Evolutionary conservation across 2,888 invertebrate genomes (phyloP), one percentile per base, ranked within the genome.

Genomic region (Mesorhabditis belari): DNA sequence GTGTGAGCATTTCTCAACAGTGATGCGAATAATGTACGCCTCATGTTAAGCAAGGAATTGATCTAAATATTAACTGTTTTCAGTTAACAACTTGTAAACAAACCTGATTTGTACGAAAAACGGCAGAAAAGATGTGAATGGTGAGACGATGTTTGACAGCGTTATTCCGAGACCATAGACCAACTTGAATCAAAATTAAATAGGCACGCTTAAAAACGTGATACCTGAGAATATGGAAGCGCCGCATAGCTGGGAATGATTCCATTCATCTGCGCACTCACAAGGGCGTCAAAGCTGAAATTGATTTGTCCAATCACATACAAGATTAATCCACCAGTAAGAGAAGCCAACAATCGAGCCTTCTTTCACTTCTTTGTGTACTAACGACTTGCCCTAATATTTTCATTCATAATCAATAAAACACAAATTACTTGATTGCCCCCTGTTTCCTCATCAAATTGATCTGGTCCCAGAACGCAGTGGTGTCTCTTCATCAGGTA

Each of bases 211-310:
- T n/a, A n/a, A n/a, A n/a, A n/a, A n/a, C n/a, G n/a, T n/a, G n/a
- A 17, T 58, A 84, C 83, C 80, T 86, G 85, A 19, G 91, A 90
- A 83, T 91, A 91, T 9, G 91, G 90, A 77, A 90, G 85, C 77
- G 88, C 88, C 57, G 90, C 89, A 82, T 87, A 91, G 53, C 89
- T 88, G 24, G 90, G 89, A 69, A 91, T 85, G 73, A 90, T 85
- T 57, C 90, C 90, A 82, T 90, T 90, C 76, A 86, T 86, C 54
- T 90, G 85, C 65, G 88, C 86, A 77, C 88, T 88, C 54, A 89
- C 84, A 69, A 82, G 80, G 1, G 81, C 28, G 83, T 84, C 5
- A 83, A 64, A 3, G 77, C n/a, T n/a, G n/a, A n/a, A n/a, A n/a
- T n/a, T n/a, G n/a, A n/a, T n/a, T n/a, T n/a, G n/a, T n/a, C n/a